Base-by-base conservation (phyloP, 2,888 invertebrate species). In the Dicranocentrus wangi region DNA sequence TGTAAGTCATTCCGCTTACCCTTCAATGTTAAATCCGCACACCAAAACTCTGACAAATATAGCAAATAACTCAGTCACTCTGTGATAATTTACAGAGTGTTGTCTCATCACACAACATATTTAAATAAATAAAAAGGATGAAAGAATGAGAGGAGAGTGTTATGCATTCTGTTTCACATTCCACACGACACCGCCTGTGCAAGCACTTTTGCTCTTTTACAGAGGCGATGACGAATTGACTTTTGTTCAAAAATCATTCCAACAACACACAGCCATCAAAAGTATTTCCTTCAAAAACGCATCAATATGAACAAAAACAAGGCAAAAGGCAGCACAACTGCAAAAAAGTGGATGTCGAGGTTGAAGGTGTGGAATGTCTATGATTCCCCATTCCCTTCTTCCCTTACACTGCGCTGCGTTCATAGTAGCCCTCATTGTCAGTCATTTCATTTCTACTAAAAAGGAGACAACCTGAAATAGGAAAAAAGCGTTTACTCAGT, bases 351-450 rank as follows among this genome's bases (percentile, higher is more conserved):
- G 19, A n/a, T 17, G 51, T 51, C 19, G 55, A 55, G 55, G 55
- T 55, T 55, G 25, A 55, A 55, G 55, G 55, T 55, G 55, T 55
- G 55, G 25, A 55, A 55, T 55, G 55, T 55, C 25, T 55, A 55
- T n/a, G n/a, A 55, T 55, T 55, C 17, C 25, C 25, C 10, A n/a
- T 10, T 47, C 10, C n/a, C 10, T 2, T 47, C n/a, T 10, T 10
- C 47, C 15, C 47, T n/a, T 5, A 47, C 47, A 47, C 5, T n/a
- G n/a, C 5, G 39, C 39, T 39, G 5, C 39, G 39, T 39, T 39
- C 7, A 39, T 8, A 39, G 13, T 39, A 13, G 13, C 5, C 5
- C 13, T 8, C 13, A 13, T 39, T 39, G 39, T 39, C 13, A 8
- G 39, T 8, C 39, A 8, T 13, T 39, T 5, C 7, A 5, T 39